Base-by-base conservation (phyloP, 2,888 invertebrate genomes). In the Rhorus exstirpatorius region DNA sequence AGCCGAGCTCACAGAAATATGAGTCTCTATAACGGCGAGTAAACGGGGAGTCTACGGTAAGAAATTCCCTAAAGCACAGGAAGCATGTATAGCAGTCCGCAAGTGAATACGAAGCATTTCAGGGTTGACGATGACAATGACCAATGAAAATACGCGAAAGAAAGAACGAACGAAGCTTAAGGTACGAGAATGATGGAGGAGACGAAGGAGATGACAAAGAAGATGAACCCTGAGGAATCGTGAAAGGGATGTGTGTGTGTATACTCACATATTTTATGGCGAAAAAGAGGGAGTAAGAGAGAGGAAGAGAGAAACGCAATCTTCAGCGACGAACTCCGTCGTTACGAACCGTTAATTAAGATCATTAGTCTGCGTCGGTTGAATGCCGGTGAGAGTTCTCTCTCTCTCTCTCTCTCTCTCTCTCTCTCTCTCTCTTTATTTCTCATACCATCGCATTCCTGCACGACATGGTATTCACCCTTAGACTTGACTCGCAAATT, bases 271-370 rank as follows among this genome's bases (percentile, higher is more conserved):
- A 35, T 81, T 14, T 38, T 60, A 58, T 17, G 21, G 51, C 46
- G 35, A 24, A 21, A 49, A 17, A 38, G 67, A 41, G 31, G 17
- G 49, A 46, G 31, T 14, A 21, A 83, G 77, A 71, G 58, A 74
- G 65, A 60, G 70, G 76, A 61, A 68, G 80, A 44, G 46, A 60
- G 67, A 46, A 76, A 53, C 51, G 61, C 61, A 51, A 61, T 61
- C 72, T 60, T 61, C 72, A 49, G 71, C 19, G 80, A 71, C 88
- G 90, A 90, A 89, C 90, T 90, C 89, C 89, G 89, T 90, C 89
- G 89, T 90, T 90, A 89, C 90, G 88, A 91, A 91, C 90, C 89
- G 90, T 90, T 91, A 91, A 91, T 91, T 91, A 90, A 91, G 91
- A 91, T 91, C 91, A 91, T 91, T 91, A 91, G 90, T 89, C 88